phyloP scores from a whole-genome alignment of 2,113 vertebrate species.

The Diglossa brunneiventris region DNA sequence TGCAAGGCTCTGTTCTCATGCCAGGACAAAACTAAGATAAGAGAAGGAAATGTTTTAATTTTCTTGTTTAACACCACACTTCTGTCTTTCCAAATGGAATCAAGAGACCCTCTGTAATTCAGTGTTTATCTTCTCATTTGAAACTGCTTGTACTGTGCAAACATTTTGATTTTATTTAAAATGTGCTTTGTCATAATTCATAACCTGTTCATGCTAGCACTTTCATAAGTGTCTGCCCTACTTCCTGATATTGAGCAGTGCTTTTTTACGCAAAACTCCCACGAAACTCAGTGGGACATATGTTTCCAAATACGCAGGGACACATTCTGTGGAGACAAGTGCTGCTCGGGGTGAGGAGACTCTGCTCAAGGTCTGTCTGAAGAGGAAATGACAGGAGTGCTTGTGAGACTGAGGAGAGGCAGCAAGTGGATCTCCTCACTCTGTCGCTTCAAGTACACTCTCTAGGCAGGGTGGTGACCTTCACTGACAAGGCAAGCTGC shows the following conservation, averaged over 20 bases:
- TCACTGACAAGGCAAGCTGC: background rate
- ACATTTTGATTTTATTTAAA: background rate
- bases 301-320: background rate
- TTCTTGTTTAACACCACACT: background rate
- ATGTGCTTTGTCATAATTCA: background rate
- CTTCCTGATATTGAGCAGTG: background rate
- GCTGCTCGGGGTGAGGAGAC: background rate
- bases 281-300: background rate
- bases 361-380: background rate
- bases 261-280: background rate
- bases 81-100: background rate
- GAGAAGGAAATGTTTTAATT: slow-evolving; percentile 4
- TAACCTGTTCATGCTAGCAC: background rate
- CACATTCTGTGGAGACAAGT: background rate
- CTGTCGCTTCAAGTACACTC: background rate
- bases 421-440: background rate
- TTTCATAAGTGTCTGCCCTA: background rate
- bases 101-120: background rate
- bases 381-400: background rate
- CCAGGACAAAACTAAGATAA: background rate
- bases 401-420: background rate
- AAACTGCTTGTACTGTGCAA: background rate
- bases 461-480: background rate
- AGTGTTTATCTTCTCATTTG: background rate
- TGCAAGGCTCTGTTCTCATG: background rate